Evolutionary conservation across 2,888 invertebrate species (phyloP).

Genomic region (Ectobius pallidus): DNA sequence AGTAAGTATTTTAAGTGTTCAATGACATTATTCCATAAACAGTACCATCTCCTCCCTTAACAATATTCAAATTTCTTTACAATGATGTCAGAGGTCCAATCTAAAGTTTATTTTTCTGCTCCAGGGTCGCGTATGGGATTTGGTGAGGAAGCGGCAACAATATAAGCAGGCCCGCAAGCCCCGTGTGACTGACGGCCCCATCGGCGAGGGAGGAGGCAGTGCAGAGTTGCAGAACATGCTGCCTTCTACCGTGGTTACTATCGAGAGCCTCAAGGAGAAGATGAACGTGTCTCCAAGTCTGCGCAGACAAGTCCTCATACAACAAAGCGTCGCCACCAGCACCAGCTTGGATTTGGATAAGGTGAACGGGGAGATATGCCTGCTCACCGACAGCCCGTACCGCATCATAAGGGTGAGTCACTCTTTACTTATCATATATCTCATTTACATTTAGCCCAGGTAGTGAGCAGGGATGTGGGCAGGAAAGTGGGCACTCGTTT

Average conservation of each 20-base stretch:
- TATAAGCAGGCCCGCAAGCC: not conserved
- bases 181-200: constrained; percentile 15
- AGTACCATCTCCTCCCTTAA: too few species aligned
- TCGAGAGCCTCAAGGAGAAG: constrained; percentile 28
- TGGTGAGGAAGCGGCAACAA: constrained; percentile 6
- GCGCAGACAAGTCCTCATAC: not conserved
- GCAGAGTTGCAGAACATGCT: constrained; percentile 66
- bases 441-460: too few species aligned
- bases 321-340: not conserved
- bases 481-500: too few species aligned
- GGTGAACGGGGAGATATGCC: constrained; percentile 66
- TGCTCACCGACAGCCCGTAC: constrained; percentile 76
- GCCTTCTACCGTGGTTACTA: constrained; percentile 48
- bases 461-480: too few species aligned
- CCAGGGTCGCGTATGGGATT: constrained; percentile 49
- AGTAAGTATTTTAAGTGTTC: too few species aligned
- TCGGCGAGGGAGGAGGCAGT: constrained; percentile 50
- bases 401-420: constrained; percentile 71
- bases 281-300: constrained; percentile 37
- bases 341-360: constrained; percentile 19
- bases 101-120: too few species aligned
- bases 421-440: too few species aligned
- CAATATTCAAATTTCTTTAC: too few species aligned
- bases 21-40: too few species aligned
- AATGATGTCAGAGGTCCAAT: too few species aligned